Base-by-base conservation (phyloP, 2,888 invertebrate genomes). In the Thysanoteuthis rhombus region DNA sequence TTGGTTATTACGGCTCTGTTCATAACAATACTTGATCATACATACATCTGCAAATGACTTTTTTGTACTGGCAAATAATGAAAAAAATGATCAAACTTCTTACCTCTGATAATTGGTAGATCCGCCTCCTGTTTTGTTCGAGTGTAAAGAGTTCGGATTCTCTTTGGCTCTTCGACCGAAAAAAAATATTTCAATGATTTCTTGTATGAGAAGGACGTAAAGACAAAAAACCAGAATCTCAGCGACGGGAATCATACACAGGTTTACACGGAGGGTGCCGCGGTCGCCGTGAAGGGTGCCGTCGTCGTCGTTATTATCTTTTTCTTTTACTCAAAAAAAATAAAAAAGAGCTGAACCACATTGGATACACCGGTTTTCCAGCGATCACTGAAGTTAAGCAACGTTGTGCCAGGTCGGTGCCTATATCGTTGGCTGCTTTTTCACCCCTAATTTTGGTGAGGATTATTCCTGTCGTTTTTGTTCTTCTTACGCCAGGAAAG, bases 71-170 rank as follows among this genome's bases (percentile, higher is more conserved):
- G n/a, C n/a, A n/a, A n/a, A n/a, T n/a, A n/a, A n/a, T 16, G 4
- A 47, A 22, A 12, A 22, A 22, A 47, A 47, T 19, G 47, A 19
- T 47, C 5, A 25, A 52, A 52, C 0, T 75, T n/a, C 75, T 75
- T 75, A n/a, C 75, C 75, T 75, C n/a, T 75, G 75, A 75, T 75
- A 75, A 75, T 75, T 75, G 75, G 75, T 75, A 75, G 75, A 75
- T 75, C 75, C 75, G 16, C n/a, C 36, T 4, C n/a, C n/a, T n/a
- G 12, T n/a, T 52, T 52, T 75, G n/a, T 36, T 36, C 16, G 36
- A 75, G 16, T 75, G 19, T 12, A 75, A 4, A 75, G n/a, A 10
- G n/a, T 75, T 75, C 75, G n/a, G 2, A 12, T 75, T 47, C 8
- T 92, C 92, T 10, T 92, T 45, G 3, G 32, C 25, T 25, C 92